Percentiles rank a stretch among this genome's conserved stretches.
phyloP scores from a whole-genome alignment of 2,888 invertebrate genomes.

The Conus canariensis region DNA sequence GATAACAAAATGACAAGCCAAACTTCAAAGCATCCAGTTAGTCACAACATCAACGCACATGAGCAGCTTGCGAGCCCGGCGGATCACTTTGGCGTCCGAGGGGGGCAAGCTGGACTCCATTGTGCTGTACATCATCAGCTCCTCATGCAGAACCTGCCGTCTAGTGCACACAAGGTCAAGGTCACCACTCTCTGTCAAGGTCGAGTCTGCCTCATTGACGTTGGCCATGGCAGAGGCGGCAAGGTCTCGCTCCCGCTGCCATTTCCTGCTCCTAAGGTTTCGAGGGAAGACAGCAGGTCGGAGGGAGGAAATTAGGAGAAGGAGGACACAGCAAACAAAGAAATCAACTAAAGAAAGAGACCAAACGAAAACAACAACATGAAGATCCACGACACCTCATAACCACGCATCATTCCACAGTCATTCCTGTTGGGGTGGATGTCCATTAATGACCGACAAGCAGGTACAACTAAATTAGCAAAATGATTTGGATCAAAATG shows the following conservation, averaged over 20 bases:
- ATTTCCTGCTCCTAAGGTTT: neutral
- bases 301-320: neutral
- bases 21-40: neutral
- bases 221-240: conserved; percentile 34
- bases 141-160: conserved; percentile 54
- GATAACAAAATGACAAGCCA: neutral
- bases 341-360: conserved; percentile 23
- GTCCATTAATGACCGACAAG: too few species aligned
- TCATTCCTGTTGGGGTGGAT: neutral
- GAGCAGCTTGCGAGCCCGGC: conserved; percentile 70
- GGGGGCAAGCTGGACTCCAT: conserved; percentile 63
- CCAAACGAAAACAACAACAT: conserved; percentile 17
- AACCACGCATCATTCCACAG: neutral
- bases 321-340: conserved; percentile 20
- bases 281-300: conserved; percentile 24
- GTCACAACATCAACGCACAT: conserved; percentile 55
- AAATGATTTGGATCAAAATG: too few species aligned
- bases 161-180: conserved; percentile 51
- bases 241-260: conserved; percentile 24
- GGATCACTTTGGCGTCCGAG: conserved; percentile 71
- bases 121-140: conserved; percentile 51
- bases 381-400: neutral
- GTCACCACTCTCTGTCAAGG: neutral
- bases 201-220: neutral
- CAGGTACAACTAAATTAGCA: too few species aligned